These are phyloP conservation scores for Hippocampus zosterae DNA, from an alignment of 2,113 vertebrate genomes.

Conservation along the genomic window DNA sequence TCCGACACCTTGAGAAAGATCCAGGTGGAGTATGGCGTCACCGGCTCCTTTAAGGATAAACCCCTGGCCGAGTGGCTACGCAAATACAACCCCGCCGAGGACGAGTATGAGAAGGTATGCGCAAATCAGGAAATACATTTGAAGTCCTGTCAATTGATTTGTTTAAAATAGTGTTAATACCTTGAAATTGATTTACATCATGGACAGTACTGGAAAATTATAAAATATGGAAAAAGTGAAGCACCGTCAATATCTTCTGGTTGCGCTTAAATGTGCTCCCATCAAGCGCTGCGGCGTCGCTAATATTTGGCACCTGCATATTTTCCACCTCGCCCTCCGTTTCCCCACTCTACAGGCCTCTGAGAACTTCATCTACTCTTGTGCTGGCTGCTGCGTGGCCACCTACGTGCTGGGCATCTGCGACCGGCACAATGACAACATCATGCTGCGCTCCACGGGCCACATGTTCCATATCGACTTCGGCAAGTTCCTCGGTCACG, in stretches of 20 bases:
- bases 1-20: constrained; percentile 98
- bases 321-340: not conserved
- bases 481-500: constrained; percentile 94
- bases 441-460: constrained; percentile 94
- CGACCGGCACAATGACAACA: constrained; percentile 97
- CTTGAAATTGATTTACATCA: not conserved
- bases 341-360: constrained; percentile 77
- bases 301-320: not conserved
- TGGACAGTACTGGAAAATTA: not conserved
- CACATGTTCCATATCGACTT: constrained; percentile 99
- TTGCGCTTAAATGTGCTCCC: no score
- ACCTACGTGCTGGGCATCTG: constrained; percentile 96
- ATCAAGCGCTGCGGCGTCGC: no score
- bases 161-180: no score
- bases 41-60: constrained; percentile 98
- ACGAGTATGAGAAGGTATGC: constrained; percentile 94
- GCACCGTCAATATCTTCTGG: no score
- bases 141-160: not conserved
- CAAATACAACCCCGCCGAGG: constrained; percentile 96
- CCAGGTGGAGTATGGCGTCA: constrained; percentile 96
- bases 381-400: constrained; percentile 96
- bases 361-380: constrained; percentile 98
- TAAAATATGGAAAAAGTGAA: no score
- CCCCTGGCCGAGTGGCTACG: constrained; percentile 95
- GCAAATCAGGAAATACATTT: not conserved